phyloP scores from a whole-genome alignment of 1,140 invertebrate species.

The Nixonia krombeini region DNA sequence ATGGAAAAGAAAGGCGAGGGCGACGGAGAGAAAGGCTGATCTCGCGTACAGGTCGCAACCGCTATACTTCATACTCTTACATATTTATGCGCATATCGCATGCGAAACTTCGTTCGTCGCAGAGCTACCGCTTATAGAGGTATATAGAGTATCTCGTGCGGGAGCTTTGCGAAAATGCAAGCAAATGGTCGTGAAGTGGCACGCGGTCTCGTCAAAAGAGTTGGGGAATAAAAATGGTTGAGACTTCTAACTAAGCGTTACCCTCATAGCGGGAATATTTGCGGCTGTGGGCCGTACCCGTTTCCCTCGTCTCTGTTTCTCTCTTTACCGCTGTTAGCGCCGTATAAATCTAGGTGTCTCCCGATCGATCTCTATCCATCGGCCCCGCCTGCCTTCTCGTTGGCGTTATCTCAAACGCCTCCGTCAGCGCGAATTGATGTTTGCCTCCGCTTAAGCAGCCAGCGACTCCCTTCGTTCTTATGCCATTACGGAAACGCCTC shows the following conservation, averaged over 20 bases:
- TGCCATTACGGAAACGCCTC: constrained; percentile 39
- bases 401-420: constrained; percentile 18
- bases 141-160: background rate
- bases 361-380: constrained; percentile 10
- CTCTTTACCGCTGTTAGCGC: background rate
- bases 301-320: constrained; percentile 4
- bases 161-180: background rate
- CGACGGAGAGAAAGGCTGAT: background rate
- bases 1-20: background rate
- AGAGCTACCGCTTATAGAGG: background rate
- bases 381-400: background rate
- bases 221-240: constrained; percentile 18
- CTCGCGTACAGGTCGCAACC: background rate
- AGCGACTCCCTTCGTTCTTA: constrained; percentile 43
- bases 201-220: background rate
- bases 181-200: constrained; percentile 3
- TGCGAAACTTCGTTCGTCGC: background rate
- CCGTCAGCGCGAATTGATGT: constrained; percentile 50
- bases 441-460: constrained; percentile 43
- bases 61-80: background rate
- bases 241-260: constrained; percentile 37
- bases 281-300: constrained; percentile 14
- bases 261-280: constrained; percentile 11
- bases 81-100: background rate
- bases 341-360: constrained; percentile 4